These are phyloP conservation scores for Rhadinocentrus ornatus DNA, from an alignment of 2,797 vertebrate genomes.

Conservation along the genomic window DNA sequence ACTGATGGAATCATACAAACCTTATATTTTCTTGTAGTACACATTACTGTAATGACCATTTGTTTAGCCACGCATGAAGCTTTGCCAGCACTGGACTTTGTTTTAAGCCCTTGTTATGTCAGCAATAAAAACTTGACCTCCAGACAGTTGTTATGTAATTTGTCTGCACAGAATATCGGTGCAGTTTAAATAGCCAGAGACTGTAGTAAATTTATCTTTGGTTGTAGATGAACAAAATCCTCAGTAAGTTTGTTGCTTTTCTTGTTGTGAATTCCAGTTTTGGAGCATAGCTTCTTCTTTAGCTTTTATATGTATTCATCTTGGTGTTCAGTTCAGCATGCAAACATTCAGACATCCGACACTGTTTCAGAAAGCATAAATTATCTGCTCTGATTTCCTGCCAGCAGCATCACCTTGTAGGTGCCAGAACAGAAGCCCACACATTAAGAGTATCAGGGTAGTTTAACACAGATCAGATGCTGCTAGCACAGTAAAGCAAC, in stretches of 20 bases:
- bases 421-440: conserved; percentile 22
- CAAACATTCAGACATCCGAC: conserved; percentile 22
- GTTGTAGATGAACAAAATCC: not conserved
- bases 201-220: not conserved
- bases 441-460: conserved; percentile 19
- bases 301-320: conserved; percentile 14
- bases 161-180: conserved; percentile 1
- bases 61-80: conserved; percentile 48
- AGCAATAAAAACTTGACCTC: not conserved
- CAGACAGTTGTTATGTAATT: not conserved
- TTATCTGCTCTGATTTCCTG: conserved; percentile 11
- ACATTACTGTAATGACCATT: conserved; percentile 44
- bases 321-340: conserved; percentile 33
- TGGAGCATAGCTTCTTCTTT: not conserved
- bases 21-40: conserved; percentile 1
- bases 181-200: not conserved
- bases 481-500: no score
- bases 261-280: conserved; percentile 4
- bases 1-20: conserved; percentile 34
- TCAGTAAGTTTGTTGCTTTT: conserved; percentile 9
- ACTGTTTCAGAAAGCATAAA: conserved; percentile 32
- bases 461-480: no score
- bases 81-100: conserved; percentile 41
- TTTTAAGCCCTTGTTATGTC: not conserved
- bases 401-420: conserved; percentile 33